phyloP scores from a whole-genome alignment of 2,888 invertebrate genomes.

The Glaucopsyche alexis region DNA sequence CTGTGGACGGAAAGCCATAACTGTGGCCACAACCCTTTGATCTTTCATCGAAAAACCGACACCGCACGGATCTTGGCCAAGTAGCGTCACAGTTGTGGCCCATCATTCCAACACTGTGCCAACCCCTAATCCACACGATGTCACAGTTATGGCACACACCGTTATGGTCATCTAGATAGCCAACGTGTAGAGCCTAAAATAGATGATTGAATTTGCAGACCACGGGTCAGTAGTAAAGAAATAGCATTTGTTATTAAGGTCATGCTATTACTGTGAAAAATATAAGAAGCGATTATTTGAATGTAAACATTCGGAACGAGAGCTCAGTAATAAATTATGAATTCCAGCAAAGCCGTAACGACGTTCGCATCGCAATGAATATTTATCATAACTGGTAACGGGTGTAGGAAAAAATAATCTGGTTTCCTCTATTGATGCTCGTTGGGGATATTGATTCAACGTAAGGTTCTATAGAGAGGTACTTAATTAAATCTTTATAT shows the following conservation, averaged over 20 bases:
- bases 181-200: neutral
- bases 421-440: slow-evolving; percentile 4
- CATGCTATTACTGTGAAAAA: neutral
- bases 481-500: neutral
- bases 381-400: slow-evolving; percentile 19
- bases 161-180: too few species aligned
- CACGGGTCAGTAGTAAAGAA: neutral
- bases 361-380: slow-evolving; percentile 18
- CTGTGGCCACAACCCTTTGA: too few species aligned
- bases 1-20: too few species aligned
- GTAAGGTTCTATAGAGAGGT: too few species aligned
- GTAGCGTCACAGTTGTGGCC: too few species aligned
- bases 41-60: too few species aligned
- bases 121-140: too few species aligned
- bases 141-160: too few species aligned
- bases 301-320: neutral
- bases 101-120: too few species aligned
- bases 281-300: neutral
- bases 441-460: slow-evolving; percentile 28
- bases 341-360: slow-evolving; percentile 23
- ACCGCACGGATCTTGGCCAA: too few species aligned
- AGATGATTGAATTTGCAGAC: neutral
- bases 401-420: slow-evolving; percentile 18
- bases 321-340: slow-evolving; percentile 18
- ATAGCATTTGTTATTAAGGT: neutral